Base-by-base conservation (phyloP, 1,140 invertebrate genomes). In the Spodoptera litura region DNA sequence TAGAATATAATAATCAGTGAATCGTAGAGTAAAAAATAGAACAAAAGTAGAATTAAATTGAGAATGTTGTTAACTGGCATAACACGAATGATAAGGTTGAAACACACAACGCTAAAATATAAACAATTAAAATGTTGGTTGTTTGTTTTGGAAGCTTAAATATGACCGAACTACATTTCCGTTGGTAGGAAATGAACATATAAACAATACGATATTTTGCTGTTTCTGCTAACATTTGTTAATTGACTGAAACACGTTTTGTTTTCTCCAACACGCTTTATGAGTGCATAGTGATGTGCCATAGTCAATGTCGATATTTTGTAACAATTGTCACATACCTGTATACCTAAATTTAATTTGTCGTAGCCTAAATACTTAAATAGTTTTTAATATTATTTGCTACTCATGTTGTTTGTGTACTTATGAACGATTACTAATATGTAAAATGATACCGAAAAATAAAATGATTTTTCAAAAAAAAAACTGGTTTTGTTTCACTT, bases 391-490 rank as follows among this genome's bases (percentile, higher is more conserved):
- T 82, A 85, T 78, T 83, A 59, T 81, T 76, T 78, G 70, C 76
- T 71, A 82, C 78, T 81, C 66, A 44, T 78, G 72, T 82, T 79
- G 81, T 82, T 79, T 83, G 72, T 82, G 81, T 85, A 85, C 81
- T 81, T 82, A 84, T 78, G 73, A 84, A 84, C 81, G 79, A 87
- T 79, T 80, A 84, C 62, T 81, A 83, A 73, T 78, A 79, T 83
- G 82, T 86, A 84, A 85, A 85, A 83, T 76, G 56, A 83, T 73
- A 79, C 82, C 78, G 55, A 80, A 79, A 82, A 82, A 85, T 84
- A 84, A 87, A 80, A 81, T 79, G 85, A 87, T 86, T 88, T 88
- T 87, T 80, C 85, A 82, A 74, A 75, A 83, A 64, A 52, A 6
- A 15, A 9, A 56, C 66, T 66, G 38, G 38, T 44, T 44, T 44